phyloP scores from a whole-genome alignment of 1,140 invertebrate species.

The Geopemphigus sp. region DNA sequence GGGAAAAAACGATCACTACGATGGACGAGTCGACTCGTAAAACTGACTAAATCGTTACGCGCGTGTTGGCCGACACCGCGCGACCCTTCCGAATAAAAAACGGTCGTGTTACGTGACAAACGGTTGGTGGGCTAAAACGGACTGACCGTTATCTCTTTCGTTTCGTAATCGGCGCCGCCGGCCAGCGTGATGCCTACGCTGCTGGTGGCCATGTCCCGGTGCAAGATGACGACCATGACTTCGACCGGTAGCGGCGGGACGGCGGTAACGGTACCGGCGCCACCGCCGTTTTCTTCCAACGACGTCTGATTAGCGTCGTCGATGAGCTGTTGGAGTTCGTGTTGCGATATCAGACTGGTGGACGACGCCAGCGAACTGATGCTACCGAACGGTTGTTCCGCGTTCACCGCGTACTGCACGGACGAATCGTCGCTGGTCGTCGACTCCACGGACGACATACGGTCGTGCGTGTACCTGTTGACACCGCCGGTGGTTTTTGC shows the following conservation, averaged over 20 bases:
- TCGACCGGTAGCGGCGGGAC: conserved; percentile 56
- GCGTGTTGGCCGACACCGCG: too few species aligned
- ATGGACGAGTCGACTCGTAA: too few species aligned
- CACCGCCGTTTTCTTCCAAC: conserved; percentile 58
- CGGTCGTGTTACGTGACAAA: too few species aligned
- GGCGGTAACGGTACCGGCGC: conserved; percentile 57
- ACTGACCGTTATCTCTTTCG: conserved; percentile 84
- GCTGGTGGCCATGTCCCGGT: conserved; percentile 65
- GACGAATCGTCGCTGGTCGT: conserved; percentile 59
- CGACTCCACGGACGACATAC: conserved; percentile 59
- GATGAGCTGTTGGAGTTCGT: conserved; percentile 64
- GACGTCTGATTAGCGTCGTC: conserved; percentile 64
- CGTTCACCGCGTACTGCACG: conserved; percentile 56
- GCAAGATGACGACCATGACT: conserved; percentile 63
- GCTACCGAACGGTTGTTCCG: conserved; percentile 64
- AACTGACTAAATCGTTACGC: too few species aligned
- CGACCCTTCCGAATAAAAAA: too few species aligned
- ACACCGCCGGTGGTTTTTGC: background rate
- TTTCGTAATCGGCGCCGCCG: conserved; percentile 83
- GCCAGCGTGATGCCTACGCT: conserved; percentile 83
- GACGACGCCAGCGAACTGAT: conserved; percentile 65
- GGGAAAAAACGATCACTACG: too few species aligned
- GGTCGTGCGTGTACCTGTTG: conserved; percentile 53
- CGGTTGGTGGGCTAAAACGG: too few species aligned
- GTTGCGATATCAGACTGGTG: conserved; percentile 65